phyloP scores from a whole-genome alignment of 2,113 vertebrate genomes.

The Salvelinus fontinalis region DNA sequence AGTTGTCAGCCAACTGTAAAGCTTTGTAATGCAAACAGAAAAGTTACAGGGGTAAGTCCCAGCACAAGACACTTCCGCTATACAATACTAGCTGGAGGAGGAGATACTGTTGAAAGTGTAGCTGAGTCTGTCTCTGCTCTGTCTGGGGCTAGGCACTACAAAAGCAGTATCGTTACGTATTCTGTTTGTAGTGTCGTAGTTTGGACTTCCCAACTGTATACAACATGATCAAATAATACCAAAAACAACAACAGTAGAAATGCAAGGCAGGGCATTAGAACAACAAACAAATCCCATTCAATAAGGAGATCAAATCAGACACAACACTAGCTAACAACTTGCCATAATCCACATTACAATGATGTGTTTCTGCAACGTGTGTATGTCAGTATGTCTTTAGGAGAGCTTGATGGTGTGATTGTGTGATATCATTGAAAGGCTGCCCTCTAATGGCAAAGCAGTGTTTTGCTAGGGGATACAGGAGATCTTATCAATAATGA shows the following conservation, averaged over 20 bases:
- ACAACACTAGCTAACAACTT: neutral
- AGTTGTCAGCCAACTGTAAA: no score
- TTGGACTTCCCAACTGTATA: neutral
- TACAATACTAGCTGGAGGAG: neutral
- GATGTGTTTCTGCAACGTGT: neutral
- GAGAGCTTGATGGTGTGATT: neutral
- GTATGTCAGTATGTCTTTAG: neutral
- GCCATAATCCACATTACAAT: neutral
- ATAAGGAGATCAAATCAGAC: neutral
- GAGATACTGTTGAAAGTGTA: neutral
- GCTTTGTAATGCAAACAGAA: slow-evolving; percentile 9
- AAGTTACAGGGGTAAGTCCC: neutral
- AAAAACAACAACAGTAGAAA: no score
- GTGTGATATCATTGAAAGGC: slow-evolving; percentile 9
- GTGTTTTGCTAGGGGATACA: neutral
- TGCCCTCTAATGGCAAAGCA: slow-evolving; percentile 15
- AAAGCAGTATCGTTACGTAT: neutral
- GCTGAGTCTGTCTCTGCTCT: neutral
- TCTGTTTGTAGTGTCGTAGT: neutral
- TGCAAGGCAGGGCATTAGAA: neutral
- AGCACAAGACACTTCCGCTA: neutral
- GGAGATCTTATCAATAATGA: neutral
- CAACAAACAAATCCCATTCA: neutral
- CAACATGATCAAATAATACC: no score
- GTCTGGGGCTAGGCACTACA: neutral